Evolutionary conservation across 2,888 invertebrate species (phyloP).

Genomic region (Aphodius sticticus): DNA sequence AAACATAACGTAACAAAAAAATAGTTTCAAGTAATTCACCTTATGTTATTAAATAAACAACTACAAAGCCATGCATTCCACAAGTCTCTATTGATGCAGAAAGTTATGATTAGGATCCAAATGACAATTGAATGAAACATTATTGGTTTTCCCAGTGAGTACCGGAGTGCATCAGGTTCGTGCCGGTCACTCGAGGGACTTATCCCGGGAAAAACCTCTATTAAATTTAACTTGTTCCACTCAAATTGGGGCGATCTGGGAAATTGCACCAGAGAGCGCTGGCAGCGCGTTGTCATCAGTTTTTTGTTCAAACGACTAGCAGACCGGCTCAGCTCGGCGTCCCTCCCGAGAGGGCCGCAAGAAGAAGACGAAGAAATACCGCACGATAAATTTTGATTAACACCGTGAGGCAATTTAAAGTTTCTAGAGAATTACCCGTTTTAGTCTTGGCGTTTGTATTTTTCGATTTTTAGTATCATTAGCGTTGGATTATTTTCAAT

Average conservation of each 20-base stretch:
- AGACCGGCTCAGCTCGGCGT: background rate
- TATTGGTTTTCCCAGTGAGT: background rate
- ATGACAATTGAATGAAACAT: background rate
- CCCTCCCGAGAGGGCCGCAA: background rate
- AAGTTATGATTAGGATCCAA: background rate
- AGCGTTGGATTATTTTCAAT: background rate
- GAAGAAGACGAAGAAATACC: background rate
- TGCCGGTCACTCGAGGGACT: background rate
- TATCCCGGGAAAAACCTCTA: background rate
- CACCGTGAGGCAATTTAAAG: conserved; percentile 4
- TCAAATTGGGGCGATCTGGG: background rate
- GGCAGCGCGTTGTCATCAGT: background rate
- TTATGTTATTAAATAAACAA: no score
- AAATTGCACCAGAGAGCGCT: background rate
- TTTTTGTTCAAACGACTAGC: background rate
- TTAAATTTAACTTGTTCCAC: conserved; percentile 4
- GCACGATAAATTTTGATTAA: conserved; percentile 4
- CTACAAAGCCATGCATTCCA: background rate
- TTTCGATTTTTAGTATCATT: background rate
- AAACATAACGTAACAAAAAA: no score
- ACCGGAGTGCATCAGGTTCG: background rate
- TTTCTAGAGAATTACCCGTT: background rate
- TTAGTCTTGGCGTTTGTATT: background rate
- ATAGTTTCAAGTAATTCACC: no score
- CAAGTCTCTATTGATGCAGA: background rate